phyloP scores from a whole-genome alignment of 2,888 invertebrate species.

The Stenurella melanura region DNA sequence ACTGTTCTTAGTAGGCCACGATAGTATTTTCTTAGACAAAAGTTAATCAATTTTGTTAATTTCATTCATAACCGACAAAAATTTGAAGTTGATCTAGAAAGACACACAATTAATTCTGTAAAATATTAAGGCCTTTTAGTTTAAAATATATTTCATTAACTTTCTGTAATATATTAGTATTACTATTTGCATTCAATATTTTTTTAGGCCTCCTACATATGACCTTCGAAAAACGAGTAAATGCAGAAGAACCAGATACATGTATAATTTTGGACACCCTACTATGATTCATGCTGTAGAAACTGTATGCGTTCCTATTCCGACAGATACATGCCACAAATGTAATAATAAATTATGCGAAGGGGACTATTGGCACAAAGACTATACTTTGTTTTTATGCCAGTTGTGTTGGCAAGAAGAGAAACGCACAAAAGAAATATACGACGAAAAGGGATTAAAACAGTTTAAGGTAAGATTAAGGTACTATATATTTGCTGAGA shows the following conservation, averaged over 20 bases:
- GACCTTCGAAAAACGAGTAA: conserved; percentile 51
- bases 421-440: conserved; percentile 64
- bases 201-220: conserved; percentile 67
- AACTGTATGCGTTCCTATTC: conserved; percentile 71
- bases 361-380: conserved; percentile 75
- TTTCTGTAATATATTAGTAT: not conserved
- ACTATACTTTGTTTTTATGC: conserved; percentile 70
- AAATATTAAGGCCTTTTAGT: too few species aligned
- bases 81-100: too few species aligned
- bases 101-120: too few species aligned
- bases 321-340: conserved; percentile 70
- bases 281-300: conserved; percentile 72
- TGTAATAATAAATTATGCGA: conserved; percentile 70
- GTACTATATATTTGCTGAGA: too few species aligned
- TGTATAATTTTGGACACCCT: conserved; percentile 72
- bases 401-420: conserved; percentile 72
- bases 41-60: too few species aligned
- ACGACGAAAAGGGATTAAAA: conserved; percentile 61
- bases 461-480: conserved; percentile 62
- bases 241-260: conserved; percentile 67
- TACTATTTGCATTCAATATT: not conserved
- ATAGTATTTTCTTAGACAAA: too few species aligned
- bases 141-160: too few species aligned
- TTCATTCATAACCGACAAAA: too few species aligned
- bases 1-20: too few species aligned